Evolutionary conservation across 2,797 vertebrate genomes (phyloP), one percentile per base, ranked within the genome.

Genomic region (Malacoraja senta): DNA sequence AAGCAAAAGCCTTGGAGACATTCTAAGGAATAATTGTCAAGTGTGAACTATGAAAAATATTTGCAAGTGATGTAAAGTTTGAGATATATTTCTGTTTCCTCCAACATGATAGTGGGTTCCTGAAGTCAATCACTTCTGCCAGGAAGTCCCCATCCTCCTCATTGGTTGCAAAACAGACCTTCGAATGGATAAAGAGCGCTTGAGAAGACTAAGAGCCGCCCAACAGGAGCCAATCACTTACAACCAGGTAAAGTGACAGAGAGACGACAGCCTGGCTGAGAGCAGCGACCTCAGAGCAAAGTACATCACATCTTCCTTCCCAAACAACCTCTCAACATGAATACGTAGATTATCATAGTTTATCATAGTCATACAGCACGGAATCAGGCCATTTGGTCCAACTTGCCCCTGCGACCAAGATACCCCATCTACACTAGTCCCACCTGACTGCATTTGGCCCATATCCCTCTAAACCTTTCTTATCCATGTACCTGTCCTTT

Each of bases 161-260:
- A 98, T 99, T 3, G 98, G 98, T 95, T 99, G 98, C 95, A 99
- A 99, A 95, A 99, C 97, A 0, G 99, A 99, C 95, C 97, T 99
- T 3, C 95, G 99, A 93, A 99, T 98, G 95, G 98, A 99, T 93
- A 98, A 98, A 94, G 99, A 99, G 93, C 97, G 97, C 53, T 38
- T 96, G 7, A 97, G 98, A 93, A 99, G 96, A 95, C 97, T 99
- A 77, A 97, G 96, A 95, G 96, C 98, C 0, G 94, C 96, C 24
- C 96, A 96, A 94, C 97, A 97, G 95, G 97, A 96, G 3, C 98
- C 98, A 58, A 95, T 99, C 94, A 99, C 98, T 0, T 99, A 99
- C 94, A 95, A 0, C 29, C 98, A 99, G 98, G 98, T 99, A 93
- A 95, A 10, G 44, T 68, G 53, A 15, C 44, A 17, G 78, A 53